Conservation (phyloP, 2,888 invertebrate genomes). For the Nebria brevicollis region DNA sequence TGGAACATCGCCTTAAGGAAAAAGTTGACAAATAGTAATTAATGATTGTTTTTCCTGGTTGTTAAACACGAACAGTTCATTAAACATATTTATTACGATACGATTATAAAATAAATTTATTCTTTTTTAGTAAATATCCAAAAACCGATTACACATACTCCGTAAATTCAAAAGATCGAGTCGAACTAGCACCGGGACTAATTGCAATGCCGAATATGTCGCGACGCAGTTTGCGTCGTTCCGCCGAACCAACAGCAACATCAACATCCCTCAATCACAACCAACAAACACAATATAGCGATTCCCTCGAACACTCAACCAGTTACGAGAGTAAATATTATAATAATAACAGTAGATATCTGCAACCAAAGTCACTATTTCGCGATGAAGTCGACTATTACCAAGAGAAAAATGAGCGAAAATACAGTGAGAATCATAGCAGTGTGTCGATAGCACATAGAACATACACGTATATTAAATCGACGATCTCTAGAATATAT, state of each 20-base stretch:
- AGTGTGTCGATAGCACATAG: constrained; percentile 30
- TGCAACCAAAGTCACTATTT: constrained; percentile 34
- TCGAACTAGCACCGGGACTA: constrained; percentile 81
- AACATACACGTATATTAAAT: not conserved
- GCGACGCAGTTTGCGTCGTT: constrained; percentile 68
- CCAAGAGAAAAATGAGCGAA: constrained; percentile 55
- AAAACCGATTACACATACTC: constrained; percentile 95
- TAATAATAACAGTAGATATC: constrained; percentile 27
- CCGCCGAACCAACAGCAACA: constrained; percentile 20
- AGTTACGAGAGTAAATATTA: constrained; percentile 9
- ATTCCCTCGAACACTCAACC: not conserved
- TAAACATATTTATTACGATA: too few relatives aligned
- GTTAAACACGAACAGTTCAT: too few relatives aligned
- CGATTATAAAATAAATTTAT: not conserved
- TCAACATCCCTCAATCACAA: constrained; percentile 50
- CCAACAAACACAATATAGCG: constrained; percentile 53
- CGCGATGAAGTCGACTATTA: constrained; percentile 58
- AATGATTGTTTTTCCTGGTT: too few relatives aligned
- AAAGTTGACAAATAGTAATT: too few relatives aligned
- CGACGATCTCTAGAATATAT: constrained; percentile 16
- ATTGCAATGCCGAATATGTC: constrained; percentile 92
- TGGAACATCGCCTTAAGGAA: too few relatives aligned
- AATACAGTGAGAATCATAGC: not conserved
- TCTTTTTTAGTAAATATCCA: constrained; percentile 77
- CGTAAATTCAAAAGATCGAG: constrained; percentile 80